Conservation (phyloP, 2,888 invertebrate species). For the Timema podura region DNA sequence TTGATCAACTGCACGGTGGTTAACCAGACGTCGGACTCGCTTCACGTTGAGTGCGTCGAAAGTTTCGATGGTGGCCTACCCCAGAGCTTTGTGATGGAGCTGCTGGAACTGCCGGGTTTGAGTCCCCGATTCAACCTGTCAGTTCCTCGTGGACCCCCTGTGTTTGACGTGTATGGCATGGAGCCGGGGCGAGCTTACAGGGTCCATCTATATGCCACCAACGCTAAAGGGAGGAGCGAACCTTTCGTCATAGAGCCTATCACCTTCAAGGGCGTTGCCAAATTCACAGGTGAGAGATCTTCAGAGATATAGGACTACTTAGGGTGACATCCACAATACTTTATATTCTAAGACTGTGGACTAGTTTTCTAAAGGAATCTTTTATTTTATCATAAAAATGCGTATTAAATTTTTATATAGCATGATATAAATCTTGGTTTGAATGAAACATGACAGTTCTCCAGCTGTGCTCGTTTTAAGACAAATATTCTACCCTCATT, state of each 20-base stretch:
- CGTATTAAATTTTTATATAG: too few relatives aligned
- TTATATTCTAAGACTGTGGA: too few relatives aligned
- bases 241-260: conserved; percentile 78
- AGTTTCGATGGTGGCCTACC: conserved; percentile 85
- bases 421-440: too few relatives aligned
- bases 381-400: too few relatives aligned
- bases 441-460: too few relatives aligned
- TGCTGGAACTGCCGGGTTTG: conserved; percentile 67
- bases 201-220: conserved; percentile 78
- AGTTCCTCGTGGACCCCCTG: conserved; percentile 59
- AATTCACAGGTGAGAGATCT: conserved; percentile 67
- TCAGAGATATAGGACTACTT: too few relatives aligned
- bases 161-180: conserved; percentile 63
- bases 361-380: too few relatives aligned
- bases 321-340: too few relatives aligned
- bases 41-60: conserved; percentile 82
- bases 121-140: conserved; percentile 61
- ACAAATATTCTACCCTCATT: too few relatives aligned
- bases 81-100: conserved; percentile 79
- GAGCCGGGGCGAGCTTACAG: conserved; percentile 72
- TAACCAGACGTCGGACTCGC: conserved; percentile 76
- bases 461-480: too few relatives aligned
- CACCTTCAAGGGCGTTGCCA: conserved; percentile 80
- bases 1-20: conserved; percentile 84
- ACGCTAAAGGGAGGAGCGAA: conserved; percentile 83